phyloP scores from a whole-genome alignment of 2,797 vertebrate genomes.

The Lepidocolaptes lacrymiger region DNA sequence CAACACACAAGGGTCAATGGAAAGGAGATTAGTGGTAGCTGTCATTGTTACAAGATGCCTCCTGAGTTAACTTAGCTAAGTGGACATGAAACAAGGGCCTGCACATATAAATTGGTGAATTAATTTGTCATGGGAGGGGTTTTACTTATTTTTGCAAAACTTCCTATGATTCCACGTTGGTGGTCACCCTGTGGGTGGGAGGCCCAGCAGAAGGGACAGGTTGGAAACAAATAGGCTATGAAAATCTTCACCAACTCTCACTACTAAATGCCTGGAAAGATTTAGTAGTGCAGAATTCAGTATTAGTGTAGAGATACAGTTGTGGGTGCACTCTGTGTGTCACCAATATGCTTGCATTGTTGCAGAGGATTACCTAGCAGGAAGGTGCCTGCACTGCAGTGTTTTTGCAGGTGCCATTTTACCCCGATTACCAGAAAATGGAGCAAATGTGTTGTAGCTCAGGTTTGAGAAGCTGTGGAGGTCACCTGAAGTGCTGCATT shows the following conservation, averaged over 20 bases:
- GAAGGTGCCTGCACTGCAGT: not conserved
- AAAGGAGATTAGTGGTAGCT: not conserved
- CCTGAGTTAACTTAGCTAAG: not conserved
- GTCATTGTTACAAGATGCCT: not conserved
- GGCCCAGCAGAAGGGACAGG: not conserved
- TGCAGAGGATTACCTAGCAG: not conserved
- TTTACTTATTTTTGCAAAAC: not conserved
- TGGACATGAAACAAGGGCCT: not conserved
- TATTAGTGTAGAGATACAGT: not conserved
- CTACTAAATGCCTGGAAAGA: not conserved
- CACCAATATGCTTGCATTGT: not conserved
- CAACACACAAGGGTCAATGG: not conserved
- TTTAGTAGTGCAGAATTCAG: not conserved
- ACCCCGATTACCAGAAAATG: not conserved
- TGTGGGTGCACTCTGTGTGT: not conserved
- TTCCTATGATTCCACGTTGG: not conserved
- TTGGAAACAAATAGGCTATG: not conserved
- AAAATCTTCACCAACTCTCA: not conserved
- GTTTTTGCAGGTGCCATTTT: constrained; percentile 42
- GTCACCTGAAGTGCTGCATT: not conserved
- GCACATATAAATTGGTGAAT: not conserved
- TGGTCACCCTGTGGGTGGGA: not conserved
- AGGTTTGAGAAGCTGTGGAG: not conserved
- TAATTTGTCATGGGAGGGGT: not conserved
- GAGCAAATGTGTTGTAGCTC: constrained; percentile 2